phyloP scores from a whole-genome alignment of 2,888 invertebrate species.

The Hypercompe scribonia region DNA sequence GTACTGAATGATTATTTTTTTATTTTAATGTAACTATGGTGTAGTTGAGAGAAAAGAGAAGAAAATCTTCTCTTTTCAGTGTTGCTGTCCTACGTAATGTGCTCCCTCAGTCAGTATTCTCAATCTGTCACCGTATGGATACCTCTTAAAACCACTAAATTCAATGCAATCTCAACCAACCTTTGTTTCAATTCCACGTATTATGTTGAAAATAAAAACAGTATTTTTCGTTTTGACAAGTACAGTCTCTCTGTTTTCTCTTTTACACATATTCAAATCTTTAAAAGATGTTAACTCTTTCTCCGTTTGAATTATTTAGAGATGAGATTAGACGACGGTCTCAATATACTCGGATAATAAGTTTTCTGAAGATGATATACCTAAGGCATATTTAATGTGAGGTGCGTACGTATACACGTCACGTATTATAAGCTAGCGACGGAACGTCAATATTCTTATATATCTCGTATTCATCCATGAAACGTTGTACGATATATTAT shows the following conservation, averaged over 20 bases:
- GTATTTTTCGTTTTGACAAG: neutral
- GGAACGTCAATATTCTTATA: conserved; percentile 53
- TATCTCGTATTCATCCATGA: conserved; percentile 40
- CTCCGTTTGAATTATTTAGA: neutral
- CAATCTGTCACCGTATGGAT: too few species aligned
- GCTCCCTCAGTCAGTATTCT: too few species aligned
- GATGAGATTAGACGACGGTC: neutral
- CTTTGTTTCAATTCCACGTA: too few species aligned
- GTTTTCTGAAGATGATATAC: conserved; percentile 6
- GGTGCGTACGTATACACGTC: conserved; percentile 11
- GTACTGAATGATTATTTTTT: too few species aligned
- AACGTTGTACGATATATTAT: conserved; percentile 50
- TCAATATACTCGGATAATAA: conserved; percentile 9
- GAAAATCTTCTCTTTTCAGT: too few species aligned
- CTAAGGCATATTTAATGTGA: conserved; percentile 12
- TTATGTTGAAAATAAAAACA: neutral
- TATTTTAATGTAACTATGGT: too few species aligned
- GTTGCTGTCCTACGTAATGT: too few species aligned
- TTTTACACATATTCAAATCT: neutral
- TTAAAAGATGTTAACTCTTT: neutral
- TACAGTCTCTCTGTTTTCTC: neutral
- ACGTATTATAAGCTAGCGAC: conserved; percentile 24
- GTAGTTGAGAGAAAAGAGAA: too few species aligned
- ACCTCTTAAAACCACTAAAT: too few species aligned
- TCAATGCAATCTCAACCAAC: too few species aligned